A percentile compares a stretch with the other conserved stretches of the same genome.
Conservation (phyloP, 2,888 invertebrate species). For the Lucinisca nassula region DNA sequence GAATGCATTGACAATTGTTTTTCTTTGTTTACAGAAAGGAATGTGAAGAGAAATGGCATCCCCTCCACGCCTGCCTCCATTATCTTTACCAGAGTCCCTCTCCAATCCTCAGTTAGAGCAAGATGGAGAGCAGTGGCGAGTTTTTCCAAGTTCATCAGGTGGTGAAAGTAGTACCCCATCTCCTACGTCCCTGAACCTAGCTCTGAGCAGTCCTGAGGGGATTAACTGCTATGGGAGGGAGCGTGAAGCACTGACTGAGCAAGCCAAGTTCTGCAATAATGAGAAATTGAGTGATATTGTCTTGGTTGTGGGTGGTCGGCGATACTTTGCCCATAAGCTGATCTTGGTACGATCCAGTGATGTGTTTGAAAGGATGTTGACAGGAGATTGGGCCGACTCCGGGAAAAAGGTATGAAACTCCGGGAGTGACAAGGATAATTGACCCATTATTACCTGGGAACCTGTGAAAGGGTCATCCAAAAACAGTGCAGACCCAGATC, state of each 20-base stretch:
- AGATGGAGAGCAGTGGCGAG: background rate
- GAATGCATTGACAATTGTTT: too few species aligned
- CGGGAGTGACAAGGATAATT: too few species aligned
- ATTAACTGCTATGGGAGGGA: conserved; percentile 85
- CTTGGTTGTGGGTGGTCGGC: conserved; percentile 87
- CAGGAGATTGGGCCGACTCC: conserved; percentile 85
- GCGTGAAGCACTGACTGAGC: conserved; percentile 76
- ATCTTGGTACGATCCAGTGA: conserved; percentile 88
- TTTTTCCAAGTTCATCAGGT: background rate
- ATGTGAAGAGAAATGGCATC: conserved; percentile 59
- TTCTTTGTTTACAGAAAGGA: background rate
- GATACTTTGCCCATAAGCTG: conserved; percentile 88
- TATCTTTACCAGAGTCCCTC: conserved; percentile 64
- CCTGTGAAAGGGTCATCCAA: too few species aligned
- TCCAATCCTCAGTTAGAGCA: conserved; percentile 10
- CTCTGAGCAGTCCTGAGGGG: conserved; percentile 79
- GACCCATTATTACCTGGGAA: too few species aligned
- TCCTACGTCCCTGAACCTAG: conserved; percentile 71
- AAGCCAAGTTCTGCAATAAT: conserved; percentile 82
- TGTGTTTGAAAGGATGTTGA: conserved; percentile 89
- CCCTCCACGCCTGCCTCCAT: conserved; percentile 67
- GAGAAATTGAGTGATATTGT: conserved; percentile 81
- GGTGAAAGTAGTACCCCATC: conserved; percentile 38
- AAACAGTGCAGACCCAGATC: too few species aligned
- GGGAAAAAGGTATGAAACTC: conserved; percentile 75